phyloP scores from a whole-genome alignment of 2,888 invertebrate species.

The Entomobrya multifasciata region DNA sequence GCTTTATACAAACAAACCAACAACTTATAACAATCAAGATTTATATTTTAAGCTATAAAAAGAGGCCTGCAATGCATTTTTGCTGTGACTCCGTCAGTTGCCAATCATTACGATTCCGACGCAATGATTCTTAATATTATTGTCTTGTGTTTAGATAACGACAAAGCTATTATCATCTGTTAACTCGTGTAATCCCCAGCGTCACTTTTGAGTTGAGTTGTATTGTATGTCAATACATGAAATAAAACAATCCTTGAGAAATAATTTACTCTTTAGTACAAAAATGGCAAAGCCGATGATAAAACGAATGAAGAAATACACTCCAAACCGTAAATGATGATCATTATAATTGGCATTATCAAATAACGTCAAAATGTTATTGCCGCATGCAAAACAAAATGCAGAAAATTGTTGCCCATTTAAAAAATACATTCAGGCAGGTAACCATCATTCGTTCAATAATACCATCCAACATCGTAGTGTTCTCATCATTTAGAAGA shows the following conservation, averaged over 20 bases:
- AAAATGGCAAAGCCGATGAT: conserved; percentile 23
- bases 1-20: too few species aligned
- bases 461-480: background rate
- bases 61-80: too few species aligned
- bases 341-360: conserved; percentile 53
- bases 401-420: background rate
- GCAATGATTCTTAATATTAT: too few species aligned
- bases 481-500: background rate
- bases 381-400: conserved; percentile 14
- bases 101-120: too few species aligned
- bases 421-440: background rate
- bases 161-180: conserved; percentile 29
- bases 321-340: conserved; percentile 11
- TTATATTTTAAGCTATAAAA: too few species aligned
- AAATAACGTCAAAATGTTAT: conserved; percentile 7
- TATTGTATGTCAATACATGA: conserved; percentile 2
- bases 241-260: conserved; percentile 27
- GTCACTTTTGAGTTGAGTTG: too few species aligned
- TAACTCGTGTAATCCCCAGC: conserved; percentile 31
- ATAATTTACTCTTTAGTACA: conserved; percentile 21
- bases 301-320: conserved; percentile 15
- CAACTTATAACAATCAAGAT: too few species aligned
- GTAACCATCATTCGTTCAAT: background rate
- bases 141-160: background rate
- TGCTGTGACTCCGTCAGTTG: conserved; percentile 3